Conservation (phyloP, 1,140 invertebrate genomes). For the Neotoxoptera formosana region DNA sequence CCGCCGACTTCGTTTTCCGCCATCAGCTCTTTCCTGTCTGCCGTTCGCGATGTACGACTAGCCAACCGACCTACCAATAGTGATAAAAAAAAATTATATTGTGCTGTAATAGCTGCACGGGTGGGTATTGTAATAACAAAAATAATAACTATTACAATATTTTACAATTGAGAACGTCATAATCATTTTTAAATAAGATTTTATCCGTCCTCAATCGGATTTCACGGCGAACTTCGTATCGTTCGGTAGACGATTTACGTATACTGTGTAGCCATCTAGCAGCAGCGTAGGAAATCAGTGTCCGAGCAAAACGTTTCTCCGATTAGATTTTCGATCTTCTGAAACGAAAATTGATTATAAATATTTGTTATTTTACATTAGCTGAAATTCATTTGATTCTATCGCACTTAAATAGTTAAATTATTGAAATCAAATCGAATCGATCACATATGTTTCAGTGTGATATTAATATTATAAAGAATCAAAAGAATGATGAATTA, state of each 20-base stretch:
- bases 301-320: neutral
- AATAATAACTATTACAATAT: neutral
- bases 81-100: neutral
- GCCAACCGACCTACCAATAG: too few relatives aligned
- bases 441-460: neutral
- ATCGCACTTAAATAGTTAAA: too few relatives aligned
- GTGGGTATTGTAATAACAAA: neutral
- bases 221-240: too few relatives aligned
- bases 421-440: neutral
- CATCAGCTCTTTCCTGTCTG: neutral
- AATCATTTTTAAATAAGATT: neutral
- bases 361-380: too few relatives aligned
- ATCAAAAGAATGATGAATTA: neutral
- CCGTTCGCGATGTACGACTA: neutral
- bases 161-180: neutral
- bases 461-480: neutral
- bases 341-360: neutral
- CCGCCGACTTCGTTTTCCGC: neutral
- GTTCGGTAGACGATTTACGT: neutral
- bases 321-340: neutral
- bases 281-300: neutral
- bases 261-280: neutral
- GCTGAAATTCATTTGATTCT: too few relatives aligned
- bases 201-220: neutral
- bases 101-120: neutral